A percentile compares a stretch with the other conserved stretches of the same genome.
These are phyloP conservation scores for Strongylocentrotus purpuratus DNA, from an alignment of 35 echinoderm and acorn worm species.

Conservation along the genomic window DNA sequence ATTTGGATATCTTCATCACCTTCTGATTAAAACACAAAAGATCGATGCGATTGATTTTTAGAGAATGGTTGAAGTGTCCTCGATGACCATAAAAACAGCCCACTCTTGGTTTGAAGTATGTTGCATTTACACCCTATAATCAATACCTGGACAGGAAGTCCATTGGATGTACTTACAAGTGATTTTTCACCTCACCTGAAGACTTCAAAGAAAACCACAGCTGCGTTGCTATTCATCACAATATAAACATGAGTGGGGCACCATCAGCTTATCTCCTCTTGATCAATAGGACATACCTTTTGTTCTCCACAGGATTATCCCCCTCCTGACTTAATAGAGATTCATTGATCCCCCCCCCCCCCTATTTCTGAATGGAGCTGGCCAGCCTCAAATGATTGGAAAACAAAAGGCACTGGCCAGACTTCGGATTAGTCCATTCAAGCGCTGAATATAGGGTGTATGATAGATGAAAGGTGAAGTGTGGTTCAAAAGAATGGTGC, in stretches of 20 bases:
- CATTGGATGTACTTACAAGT: neutral
- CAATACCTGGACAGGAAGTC: neutral
- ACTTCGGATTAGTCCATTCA: slow-evolving; percentile 40
- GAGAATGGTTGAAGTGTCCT: neutral
- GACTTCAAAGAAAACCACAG: neutral
- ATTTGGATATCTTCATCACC: neutral
- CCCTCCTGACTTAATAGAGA: neutral
- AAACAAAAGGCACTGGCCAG: neutral
- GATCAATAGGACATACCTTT: neutral
- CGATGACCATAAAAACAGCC: neutral
- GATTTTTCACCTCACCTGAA: neutral
- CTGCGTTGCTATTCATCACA: neutral
- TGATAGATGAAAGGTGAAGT: neutral
- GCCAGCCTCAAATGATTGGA: neutral
- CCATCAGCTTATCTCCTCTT: neutral
- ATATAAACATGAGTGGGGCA: neutral
- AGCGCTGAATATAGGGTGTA: neutral
- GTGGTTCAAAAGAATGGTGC: neutral
- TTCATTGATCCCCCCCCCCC: slow-evolving; percentile 8
- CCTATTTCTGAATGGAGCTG: slow-evolving; percentile 7
- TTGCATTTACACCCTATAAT: neutral
- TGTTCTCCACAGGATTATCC: neutral
- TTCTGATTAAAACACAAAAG: neutral
- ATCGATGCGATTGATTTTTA: neutral
- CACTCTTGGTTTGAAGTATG: neutral